Base-by-base conservation (phyloP, 2,888 invertebrate species). In the Cremastinae sp. region DNA sequence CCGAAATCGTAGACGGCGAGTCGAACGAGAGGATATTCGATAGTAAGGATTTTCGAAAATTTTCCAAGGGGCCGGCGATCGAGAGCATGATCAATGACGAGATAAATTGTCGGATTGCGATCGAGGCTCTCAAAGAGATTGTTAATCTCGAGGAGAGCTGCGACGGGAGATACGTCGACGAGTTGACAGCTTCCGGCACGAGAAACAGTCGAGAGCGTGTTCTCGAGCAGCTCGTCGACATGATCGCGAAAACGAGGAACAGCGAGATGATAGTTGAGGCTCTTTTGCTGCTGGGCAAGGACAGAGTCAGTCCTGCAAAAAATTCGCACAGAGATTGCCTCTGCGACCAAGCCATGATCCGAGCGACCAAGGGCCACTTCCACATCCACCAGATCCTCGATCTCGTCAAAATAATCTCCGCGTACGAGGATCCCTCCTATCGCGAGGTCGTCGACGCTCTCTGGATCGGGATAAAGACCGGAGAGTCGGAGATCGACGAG, bases 281-380 rank as follows among this genome's bases (percentile, higher is more conserved):
- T 2, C 83, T 92, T 12, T 83, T 86, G 34, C 78, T 90, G 1
- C 80, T 92, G 16, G 84, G 85, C 34, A 85, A 85, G 41, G 90
- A 90, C 69, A 83, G 83, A 41, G 78, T 87, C 34, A 87, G 85
- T 65, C 80, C 81, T 1, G 65, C 83, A n/a, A 84, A 82, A 77
- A 85, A 84, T 53, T 66, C 78, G 2, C 90, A 88, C 75, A 87
- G 88, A 81, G 89, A 92, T 66, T 91, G 91, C 79, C 90, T 95
- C 79, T 92, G 92, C 82, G 92, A 93, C 83, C 94, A 94, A 87
- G 89, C 93, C 16, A 87, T 94, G 68, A 86, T 92, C 8, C 90
- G 94, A 83, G 92, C 93, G 0, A 91, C 92, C 7, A 93, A 94
- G 62, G 93, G 92, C 54, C 91, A 92, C 71, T 89, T 94, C 49